Base-by-base conservation (phyloP, 2,888 invertebrate species). In the Ceratothoa steindachneri region DNA sequence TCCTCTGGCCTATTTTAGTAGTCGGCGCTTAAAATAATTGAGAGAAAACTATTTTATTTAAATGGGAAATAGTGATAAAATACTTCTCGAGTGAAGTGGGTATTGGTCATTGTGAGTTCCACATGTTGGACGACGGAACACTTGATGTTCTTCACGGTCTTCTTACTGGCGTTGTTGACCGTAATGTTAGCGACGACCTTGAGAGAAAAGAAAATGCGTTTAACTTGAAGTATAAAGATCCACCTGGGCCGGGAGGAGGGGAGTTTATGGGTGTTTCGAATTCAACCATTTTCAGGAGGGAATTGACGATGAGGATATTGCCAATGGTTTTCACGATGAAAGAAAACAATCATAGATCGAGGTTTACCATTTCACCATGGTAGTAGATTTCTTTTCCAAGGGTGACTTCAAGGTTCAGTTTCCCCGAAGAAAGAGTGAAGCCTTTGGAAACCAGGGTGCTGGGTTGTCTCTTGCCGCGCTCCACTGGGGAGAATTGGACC, bases 81-180 rank as follows among this genome's bases (percentile, higher is more conserved):
- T 65, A 80, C 80, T 72, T 75, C 76, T 7, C 93, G 91, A 82
- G 92, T 93, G 85, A 93, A 94, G 84, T 95, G 94, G 75, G 92
- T 90, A 85, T 94, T 95, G 77, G 95, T 92, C 93, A 95, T 93
- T 60, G 94, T 95, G 69, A 95, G 89, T 84, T 93, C 92, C 82
- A 91, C 93, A 84, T 94, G 94, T 84, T 95, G 95, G 22, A 94
- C 90, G 64, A 81, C 74, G 30, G 76, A 67, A 24, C 2, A 87
- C 85, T 93, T 93, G 83, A 95, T 93, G 83, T 91, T 92, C 82
- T 92, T 90, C 27, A 95, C 94, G n/a, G 92, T 88, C 84, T 95
- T 95, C 82, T 93, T 89, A 0, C 94, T 94, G 85, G 92, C 93
- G 85, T 95, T 95, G 74, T 90, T 91, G 72, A 95, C 88, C 82